Evolutionary conservation across 1,140 invertebrate genomes (phyloP), one percentile per base, ranked within the genome.

Genomic region (Eueides isabella): DNA sequence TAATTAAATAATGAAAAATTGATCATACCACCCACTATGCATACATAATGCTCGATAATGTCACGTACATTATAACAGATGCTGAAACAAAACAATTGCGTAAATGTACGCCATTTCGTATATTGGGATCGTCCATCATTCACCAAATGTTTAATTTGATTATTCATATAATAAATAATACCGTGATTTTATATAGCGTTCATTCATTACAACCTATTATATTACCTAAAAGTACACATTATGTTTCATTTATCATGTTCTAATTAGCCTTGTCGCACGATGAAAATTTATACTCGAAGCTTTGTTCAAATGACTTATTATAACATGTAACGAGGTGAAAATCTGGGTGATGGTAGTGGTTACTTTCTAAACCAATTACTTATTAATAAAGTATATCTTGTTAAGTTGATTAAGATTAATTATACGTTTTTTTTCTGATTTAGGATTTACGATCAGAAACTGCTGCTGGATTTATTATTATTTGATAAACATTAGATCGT

Each of bases 41-140:
- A 63, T 31, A 63, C 9, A 44, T 82, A 81, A 80, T 67, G 65
- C 73, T 76, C 69, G 76, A 84, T 81, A 86, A 82, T 86, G 81
- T 85, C 82, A 79, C 78, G 81, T 81, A 81, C 78, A 77, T 81
- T 82, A 82, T 81, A 82, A 80, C 78, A 83, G 71, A 75, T 82
- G 81, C 78, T 76, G 79, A 79, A 80, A 82, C 82, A 82, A 82
- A 87, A 86, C 80, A 79, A 80, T 83, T 73, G 72, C 78, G 82
- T 85, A 86, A 85, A 86, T 84, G 83, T 75, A 80, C 70, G 80
- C 80, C 85, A 88, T 88, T 89, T 84, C 78, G 76, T 71, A 83
- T 88, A 91, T 89, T 84, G 85, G 82, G 77, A 85, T 85, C 84
- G 82, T 90, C 79, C 83, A 87, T 90, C 80, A 87, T 89, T 88